Evolutionary conservation across 2,888 invertebrate species (phyloP), one percentile per base, ranked within the genome.

Genomic region (Trypoxylon attenuatum): DNA sequence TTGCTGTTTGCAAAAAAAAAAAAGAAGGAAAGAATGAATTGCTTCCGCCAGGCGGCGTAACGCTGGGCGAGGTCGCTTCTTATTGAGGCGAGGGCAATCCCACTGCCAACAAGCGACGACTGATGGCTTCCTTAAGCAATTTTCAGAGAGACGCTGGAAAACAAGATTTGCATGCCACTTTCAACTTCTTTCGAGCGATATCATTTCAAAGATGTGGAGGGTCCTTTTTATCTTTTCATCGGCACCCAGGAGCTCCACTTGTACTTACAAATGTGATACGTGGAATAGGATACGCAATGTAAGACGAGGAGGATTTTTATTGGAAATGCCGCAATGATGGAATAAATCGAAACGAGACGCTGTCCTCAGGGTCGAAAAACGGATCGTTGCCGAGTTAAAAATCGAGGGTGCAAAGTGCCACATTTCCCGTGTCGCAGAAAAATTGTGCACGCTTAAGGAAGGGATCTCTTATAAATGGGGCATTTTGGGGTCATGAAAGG

Each of bases 391-490:
- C 56, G 23, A 58, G 54, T 54, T 50, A 45, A 55, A 62, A 55
- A 39, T 13, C 39, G 22, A 41, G 13, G 47, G 22, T 22, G 29
- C 47, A 33, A 46, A 60, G 60, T 46, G 52, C 65, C 55, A 60
- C 58, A 42, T 65, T 46, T 54, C 51, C 42, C 54, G 50, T 57
- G 45, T 33, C 46, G 49, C 6, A 19, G 53, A 65, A 71, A 61
- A 50, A 62, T 74, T 51, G 54, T 22, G 22, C n/a, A 16, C 52
- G 60, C 59, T 65, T 47, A 38, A 45, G 19, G 56, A 38, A 21
- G 67, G 50, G 39, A 45, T 29, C 38, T 51, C 66, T 76, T 73
- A 67, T 73, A 74, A 71, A 73, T 71, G 63, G 75, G 63, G 67
- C 71, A 43, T 75, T 57, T 71, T 38, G 47, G 52, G 62, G 50